Evolutionary conservation across 2,113 vertebrate genomes (phyloP).

Genomic region (Entelurus aequoreus): DNA sequence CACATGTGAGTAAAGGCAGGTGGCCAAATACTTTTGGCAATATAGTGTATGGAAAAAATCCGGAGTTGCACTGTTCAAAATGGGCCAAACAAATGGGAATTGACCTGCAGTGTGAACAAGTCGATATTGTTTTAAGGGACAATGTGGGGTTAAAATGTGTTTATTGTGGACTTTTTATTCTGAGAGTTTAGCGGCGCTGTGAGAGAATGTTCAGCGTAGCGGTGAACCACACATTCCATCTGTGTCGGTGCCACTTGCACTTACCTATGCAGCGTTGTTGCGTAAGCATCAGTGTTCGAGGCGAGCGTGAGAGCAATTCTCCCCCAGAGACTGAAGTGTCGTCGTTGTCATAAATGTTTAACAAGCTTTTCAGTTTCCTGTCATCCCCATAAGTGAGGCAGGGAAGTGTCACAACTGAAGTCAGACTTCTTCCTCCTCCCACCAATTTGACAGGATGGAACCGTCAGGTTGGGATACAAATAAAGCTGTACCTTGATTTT

Average conservation of each 20-base stretch:
- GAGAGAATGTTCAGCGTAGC: constrained; percentile 13
- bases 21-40: too few species aligned
- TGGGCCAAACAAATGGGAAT: too few species aligned
- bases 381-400: constrained; percentile 13
- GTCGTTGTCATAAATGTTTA: constrained; percentile 50
- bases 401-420: constrained; percentile 10
- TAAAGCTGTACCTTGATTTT: too few species aligned
- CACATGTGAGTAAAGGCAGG: too few species aligned
- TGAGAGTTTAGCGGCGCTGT: constrained; percentile 15
- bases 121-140: too few species aligned
- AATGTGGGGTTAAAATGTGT: background rate
- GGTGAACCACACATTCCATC: constrained; percentile 33
- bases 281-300: constrained; percentile 24
- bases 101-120: too few species aligned
- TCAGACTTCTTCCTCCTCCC: constrained; percentile 3
- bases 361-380: constrained; percentile 37
- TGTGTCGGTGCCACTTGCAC: constrained; percentile 2
- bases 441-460: background rate
- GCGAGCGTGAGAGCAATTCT: constrained; percentile 40
- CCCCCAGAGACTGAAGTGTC: constrained; percentile 28
- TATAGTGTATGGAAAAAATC: too few species aligned
- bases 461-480: too few species aligned
- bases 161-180: constrained; percentile 23
- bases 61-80: too few species aligned
- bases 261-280: constrained; percentile 17